A percentile compares a stretch with the other conserved stretches of the same genome.
These are phyloP conservation scores for Zaprionus davidi DNA, from an alignment of 1,140 invertebrate genomes.

Conservation along the genomic window DNA sequence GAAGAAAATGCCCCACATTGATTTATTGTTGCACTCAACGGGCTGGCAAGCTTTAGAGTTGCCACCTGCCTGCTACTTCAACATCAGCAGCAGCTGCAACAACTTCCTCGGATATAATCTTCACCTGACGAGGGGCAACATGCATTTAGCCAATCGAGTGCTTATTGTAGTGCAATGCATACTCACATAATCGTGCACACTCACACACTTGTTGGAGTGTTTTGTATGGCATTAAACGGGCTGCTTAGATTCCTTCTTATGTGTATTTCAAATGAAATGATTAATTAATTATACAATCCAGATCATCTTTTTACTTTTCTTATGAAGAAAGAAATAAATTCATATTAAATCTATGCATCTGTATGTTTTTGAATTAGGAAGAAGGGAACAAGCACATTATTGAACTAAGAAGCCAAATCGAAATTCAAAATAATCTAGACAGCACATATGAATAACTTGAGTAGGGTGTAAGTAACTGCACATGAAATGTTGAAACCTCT, in stretches of 20 bases:
- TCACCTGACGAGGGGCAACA: slow-evolving; percentile 12
- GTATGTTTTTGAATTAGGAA: no score
- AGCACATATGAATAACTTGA: no score
- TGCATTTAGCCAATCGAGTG: slow-evolving; percentile 25
- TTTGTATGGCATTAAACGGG: background rate
- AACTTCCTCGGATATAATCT: slow-evolving; percentile 19
- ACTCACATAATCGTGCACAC: background rate
- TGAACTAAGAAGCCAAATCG: no score
- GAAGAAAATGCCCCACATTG: slow-evolving; percentile 73
- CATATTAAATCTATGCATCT: no score
- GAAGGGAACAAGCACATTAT: no score
- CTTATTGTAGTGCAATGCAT: background rate
- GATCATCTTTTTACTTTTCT: no score
- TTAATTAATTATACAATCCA: no score
- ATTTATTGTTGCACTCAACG: slow-evolving; percentile 73
- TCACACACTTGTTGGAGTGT: background rate
- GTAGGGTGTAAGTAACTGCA: no score
- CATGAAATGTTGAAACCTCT: background rate
- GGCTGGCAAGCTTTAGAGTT: slow-evolving; percentile 35
- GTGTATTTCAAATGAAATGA: no score
- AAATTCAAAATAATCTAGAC: no score
- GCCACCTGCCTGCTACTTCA: slow-evolving; percentile 44
- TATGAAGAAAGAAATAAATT: no score
- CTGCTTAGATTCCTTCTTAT: no score
- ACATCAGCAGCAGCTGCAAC: slow-evolving; percentile 31